Evolutionary conservation across 2,888 invertebrate genomes (phyloP).

Genomic region (Cantharis rustica): DNA sequence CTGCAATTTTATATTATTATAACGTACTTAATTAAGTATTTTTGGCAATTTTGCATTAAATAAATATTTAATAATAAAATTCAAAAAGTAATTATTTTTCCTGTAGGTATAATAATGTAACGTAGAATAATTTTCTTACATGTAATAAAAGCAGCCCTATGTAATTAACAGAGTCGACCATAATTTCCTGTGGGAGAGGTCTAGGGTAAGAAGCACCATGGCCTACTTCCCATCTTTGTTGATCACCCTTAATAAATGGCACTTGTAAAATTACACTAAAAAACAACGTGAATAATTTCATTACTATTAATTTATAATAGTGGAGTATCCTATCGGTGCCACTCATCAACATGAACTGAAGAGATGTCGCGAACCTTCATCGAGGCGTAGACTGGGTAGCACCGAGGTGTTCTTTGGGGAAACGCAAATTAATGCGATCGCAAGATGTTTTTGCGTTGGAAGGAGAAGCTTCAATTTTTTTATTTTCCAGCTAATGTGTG

Average conservation of each 20-base stretch:
- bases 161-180: constrained; percentile 81
- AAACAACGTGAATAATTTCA: constrained; percentile 14
- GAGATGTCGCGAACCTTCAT: constrained; percentile 17
- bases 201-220: constrained; percentile 24
- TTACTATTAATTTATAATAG: constrained; percentile 1
- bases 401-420: constrained; percentile 2
- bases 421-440: background rate
- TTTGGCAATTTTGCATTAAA: background rate
- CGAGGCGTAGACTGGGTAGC: background rate
- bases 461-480: constrained; percentile 7
- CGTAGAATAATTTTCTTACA: constrained; percentile 49
- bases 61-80: background rate
- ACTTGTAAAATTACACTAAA: constrained; percentile 5
- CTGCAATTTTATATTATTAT: background rate
- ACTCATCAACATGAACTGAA: constrained; percentile 22
- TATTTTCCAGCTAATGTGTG: background rate
- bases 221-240: constrained; percentile 15
- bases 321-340: constrained; percentile 6
- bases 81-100: background rate
- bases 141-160: constrained; percentile 71
- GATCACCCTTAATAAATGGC: constrained; percentile 2
- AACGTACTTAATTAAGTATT: background rate
- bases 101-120: background rate
- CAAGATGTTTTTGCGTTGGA: background rate
- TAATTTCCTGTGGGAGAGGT: constrained; percentile 68